These are phyloP conservation scores for Anolis sagrei DNA, from an alignment of 2,113 vertebrate genomes.

Conservation along the genomic window DNA sequence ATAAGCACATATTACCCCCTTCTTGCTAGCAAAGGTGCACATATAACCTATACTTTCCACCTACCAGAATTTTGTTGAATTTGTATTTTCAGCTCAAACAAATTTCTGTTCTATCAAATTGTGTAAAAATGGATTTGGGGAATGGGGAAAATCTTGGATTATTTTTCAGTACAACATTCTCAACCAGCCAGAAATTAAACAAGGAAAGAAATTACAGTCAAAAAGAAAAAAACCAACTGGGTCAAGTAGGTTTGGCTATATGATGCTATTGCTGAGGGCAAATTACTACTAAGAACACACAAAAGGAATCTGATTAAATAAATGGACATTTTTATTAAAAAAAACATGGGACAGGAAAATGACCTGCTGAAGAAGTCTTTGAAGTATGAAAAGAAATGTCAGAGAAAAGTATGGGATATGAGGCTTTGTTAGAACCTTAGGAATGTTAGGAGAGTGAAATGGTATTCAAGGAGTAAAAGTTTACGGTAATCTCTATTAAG, in stretches of 20 bases:
- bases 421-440: too few relatives aligned
- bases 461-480: too few relatives aligned
- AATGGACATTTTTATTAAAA: background rate
- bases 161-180: background rate
- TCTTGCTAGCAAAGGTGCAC: background rate
- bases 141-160: too few relatives aligned
- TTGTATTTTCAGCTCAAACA: background rate
- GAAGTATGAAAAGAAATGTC: too few relatives aligned
- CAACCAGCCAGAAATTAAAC: background rate
- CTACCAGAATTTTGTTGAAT: background rate
- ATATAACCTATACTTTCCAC: background rate
- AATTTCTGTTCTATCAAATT: background rate
- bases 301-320: background rate
- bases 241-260: background rate
- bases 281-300: background rate
- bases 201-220: background rate
- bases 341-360: background rate
- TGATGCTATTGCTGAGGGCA: background rate
- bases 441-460: too few relatives aligned
- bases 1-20: too few relatives aligned
- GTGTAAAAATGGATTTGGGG: background rate
- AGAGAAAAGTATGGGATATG: background rate
- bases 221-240: background rate
- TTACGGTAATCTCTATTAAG: too few relatives aligned
- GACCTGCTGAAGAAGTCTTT: too few relatives aligned